phyloP scores from a whole-genome alignment of 2,113 vertebrate species.

The Ochotona curzoniae region DNA sequence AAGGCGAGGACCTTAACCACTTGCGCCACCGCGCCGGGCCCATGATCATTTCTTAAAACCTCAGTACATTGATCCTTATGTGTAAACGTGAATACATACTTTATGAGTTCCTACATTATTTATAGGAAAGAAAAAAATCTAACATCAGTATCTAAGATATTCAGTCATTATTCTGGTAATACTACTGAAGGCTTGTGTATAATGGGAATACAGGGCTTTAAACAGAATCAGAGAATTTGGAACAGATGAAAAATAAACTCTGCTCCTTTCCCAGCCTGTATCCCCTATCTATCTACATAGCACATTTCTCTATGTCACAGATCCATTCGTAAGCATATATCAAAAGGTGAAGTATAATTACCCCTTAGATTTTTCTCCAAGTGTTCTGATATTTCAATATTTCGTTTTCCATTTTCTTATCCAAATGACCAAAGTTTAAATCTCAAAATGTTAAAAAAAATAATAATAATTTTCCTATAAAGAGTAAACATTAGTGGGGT shows the following conservation, averaged over 20 bases:
- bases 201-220: background rate
- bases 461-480: background rate
- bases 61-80: slow-evolving; percentile 42
- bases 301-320: background rate
- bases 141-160: background rate
- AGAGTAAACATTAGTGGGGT: background rate
- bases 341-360: background rate
- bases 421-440: background rate
- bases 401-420: background rate
- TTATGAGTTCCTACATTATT: slow-evolving; percentile 61
- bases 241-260: background rate
- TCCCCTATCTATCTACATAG: background rate
- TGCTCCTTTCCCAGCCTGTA: background rate
- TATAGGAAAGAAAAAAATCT: slow-evolving; percentile 48
- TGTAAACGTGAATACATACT: slow-evolving; percentile 66
- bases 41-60: too few relatives aligned
- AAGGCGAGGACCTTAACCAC: too few relatives aligned
- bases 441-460: slow-evolving; percentile 41
- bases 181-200: background rate
- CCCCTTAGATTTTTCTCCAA: background rate
- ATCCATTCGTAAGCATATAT: background rate
- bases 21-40: too few relatives aligned
- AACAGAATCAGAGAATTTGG: background rate
- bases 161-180: background rate
- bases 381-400: background rate